Evolutionary conservation across 2,113 vertebrate genomes (phyloP), one percentile per base, ranked within the genome.

Genomic region (Entomyzon cyanotis): DNA sequence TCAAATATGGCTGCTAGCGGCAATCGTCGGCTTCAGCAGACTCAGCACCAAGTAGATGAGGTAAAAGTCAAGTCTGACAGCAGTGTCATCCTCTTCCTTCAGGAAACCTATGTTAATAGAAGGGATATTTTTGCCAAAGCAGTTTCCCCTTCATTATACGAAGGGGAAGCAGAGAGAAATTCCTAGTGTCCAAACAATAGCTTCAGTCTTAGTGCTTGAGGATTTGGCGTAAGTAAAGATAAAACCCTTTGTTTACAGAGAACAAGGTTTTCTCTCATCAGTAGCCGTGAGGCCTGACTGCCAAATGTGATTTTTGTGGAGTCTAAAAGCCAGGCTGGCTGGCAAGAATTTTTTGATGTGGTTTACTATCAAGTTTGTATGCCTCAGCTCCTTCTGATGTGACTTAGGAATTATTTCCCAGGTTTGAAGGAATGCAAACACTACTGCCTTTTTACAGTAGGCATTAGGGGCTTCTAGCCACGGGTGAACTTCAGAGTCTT

Each of bases 11-110:
- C 97, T 55, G 27, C 95, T 16, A 95, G 98, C 70, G 84, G 96
- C 27, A 98, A 87, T 47, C 97, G 97, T 49, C 97, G 97, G 56
- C 98, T 98, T 47, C 98, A 98, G 94, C 98, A 98, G 95, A 98
- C 98, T 9, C 98, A 98, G 0, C 96, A 98, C 67, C 98, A 98
- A 98, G 98, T 98, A 12, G 97, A 98, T 86, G 98, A 98, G 98
- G 98, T 98, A 97, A 75, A 90, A 46, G 30, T 59, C 63, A 63
- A 24, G 9, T 65, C 19, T 52, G 24, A 25, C 11, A 30, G 21
- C 14, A 28, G 15, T 39, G 44, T 71, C 39, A 11, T 23, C 1
- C 2, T 59, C 46, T 67, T 64, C 31, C 53, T 62, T 24, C 27
- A 46, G 59, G 33, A 88, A 90, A 47, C 3, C 3, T 55, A 0